These are phyloP conservation scores for Andrena cerasifolii DNA, from an alignment of 1,140 invertebrate genomes.

Conservation along the genomic window DNA sequence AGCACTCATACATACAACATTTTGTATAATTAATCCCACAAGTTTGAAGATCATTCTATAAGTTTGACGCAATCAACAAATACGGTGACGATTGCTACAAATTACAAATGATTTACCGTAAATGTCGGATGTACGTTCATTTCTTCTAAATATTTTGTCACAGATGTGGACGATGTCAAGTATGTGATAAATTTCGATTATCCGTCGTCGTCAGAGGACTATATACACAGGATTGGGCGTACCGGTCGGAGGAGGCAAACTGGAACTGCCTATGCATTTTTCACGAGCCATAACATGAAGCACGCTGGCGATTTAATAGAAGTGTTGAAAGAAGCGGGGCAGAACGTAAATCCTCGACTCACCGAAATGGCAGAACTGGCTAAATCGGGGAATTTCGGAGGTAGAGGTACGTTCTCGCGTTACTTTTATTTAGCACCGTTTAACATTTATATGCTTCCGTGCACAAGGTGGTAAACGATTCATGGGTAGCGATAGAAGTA, in stretches of 20 bases:
- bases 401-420: conserved; percentile 68
- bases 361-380: conserved; percentile 82
- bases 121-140: conserved; percentile 27
- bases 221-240: conserved; percentile 92
- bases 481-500: conserved; percentile 64
- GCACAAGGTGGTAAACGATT: conserved; percentile 73
- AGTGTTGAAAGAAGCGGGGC: conserved; percentile 88
- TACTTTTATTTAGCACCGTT: background rate
- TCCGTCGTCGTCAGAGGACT: conserved; percentile 92
- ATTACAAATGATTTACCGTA: conserved; percentile 14
- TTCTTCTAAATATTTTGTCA: conserved; percentile 60
- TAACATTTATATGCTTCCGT: conserved; percentile 10
- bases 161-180: conserved; percentile 93
- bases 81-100: conserved; percentile 19
- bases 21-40: conserved; percentile 26
- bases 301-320: conserved; percentile 87
- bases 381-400: conserved; percentile 73
- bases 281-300: conserved; percentile 87
- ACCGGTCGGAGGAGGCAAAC: conserved; percentile 88
- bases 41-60: conserved; percentile 52
- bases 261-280: conserved; percentile 93
- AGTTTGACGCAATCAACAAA: conserved; percentile 23
- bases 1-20: background rate
- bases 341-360: conserved; percentile 85
- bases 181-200: conserved; percentile 95